A percentile compares a stretch with the other conserved stretches of the same genome.
Conservation (phyloP, 2,888 invertebrate species). For the Mimumesa dahlbomi region DNA sequence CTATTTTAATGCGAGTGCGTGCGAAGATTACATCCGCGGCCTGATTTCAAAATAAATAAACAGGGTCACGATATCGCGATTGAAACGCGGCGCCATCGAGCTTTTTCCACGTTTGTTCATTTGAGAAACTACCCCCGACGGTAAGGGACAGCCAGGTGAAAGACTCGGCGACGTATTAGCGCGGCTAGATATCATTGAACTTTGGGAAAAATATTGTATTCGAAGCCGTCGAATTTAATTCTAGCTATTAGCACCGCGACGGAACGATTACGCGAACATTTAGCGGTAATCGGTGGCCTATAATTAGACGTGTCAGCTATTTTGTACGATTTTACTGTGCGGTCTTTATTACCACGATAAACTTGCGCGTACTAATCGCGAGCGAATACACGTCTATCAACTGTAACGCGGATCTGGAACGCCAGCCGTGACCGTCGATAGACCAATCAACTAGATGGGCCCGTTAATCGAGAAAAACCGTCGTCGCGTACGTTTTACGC, state of each 20-base stretch:
- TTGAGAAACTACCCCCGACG: not conserved
- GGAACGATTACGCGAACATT: constrained; percentile 40
- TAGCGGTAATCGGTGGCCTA: constrained; percentile 49
- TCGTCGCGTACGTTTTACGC: no score
- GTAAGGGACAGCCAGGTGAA: no score
- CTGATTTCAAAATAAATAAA: constrained; percentile 69
- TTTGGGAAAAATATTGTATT: no score
- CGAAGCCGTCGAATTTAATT: no score
- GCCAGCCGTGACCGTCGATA: constrained; percentile 25
- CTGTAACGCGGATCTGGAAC: constrained; percentile 22
- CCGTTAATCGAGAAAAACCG: no score
- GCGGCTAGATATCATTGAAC: not conserved
- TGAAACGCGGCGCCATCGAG: constrained; percentile 3
- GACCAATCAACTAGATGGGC: no score
- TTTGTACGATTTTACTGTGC: constrained; percentile 52
- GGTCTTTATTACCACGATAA: constrained; percentile 58
- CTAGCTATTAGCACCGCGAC: not conserved
- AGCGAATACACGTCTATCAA: constrained; percentile 4
- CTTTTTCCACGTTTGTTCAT: not conserved
- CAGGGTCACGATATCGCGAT: constrained; percentile 60
- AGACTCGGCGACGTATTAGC: not conserved
- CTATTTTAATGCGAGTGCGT: constrained; percentile 56
- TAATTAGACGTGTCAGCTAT: constrained; percentile 57
- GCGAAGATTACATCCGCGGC: constrained; percentile 62
- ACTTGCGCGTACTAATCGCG: constrained; percentile 40